Conservation (phyloP, 2,113 vertebrate genomes). For the Scartelaos histophorus region DNA sequence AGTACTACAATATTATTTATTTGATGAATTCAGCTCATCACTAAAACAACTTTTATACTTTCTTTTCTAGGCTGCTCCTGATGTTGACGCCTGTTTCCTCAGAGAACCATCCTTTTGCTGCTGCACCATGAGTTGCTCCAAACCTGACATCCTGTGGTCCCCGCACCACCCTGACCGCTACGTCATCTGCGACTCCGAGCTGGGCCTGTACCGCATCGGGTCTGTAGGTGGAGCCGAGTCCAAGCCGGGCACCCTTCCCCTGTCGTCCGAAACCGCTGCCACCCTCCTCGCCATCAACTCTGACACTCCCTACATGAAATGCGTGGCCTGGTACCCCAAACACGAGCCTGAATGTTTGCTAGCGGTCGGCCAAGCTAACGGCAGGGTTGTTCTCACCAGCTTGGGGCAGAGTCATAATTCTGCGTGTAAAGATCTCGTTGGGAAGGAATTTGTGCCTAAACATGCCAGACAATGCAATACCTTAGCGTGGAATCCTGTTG, state of each 20-base stretch:
- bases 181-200: constrained; percentile 94
- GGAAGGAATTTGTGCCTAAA: constrained; percentile 98
- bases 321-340: constrained; percentile 98
- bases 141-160: constrained; percentile 97
- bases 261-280: constrained; percentile 91
- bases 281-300: constrained; percentile 94
- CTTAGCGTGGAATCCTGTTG: constrained; percentile 93
- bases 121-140: constrained; percentile 90
- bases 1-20: background rate
- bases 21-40: background rate
- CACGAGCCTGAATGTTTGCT: constrained; percentile 94
- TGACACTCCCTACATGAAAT: constrained; percentile 98
- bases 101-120: constrained; percentile 20
- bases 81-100: constrained; percentile 8
- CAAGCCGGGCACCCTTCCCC: constrained; percentile 86
- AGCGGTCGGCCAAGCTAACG: constrained; percentile 96
- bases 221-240: constrained; percentile 84
- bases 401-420: constrained; percentile 95
- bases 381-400: constrained; percentile 95
- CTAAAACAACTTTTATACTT: background rate
- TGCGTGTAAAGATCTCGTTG: constrained; percentile 91
- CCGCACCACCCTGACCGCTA: constrained; percentile 95
- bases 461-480: constrained; percentile 97
- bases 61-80: constrained; percentile 15
- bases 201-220: constrained; percentile 94